Evolutionary conservation across 53 echinoderm and acorn worm genomes (phyloP), one percentile per base, ranked within the genome.

Genomic region (Zoroaster sp.): DNA sequence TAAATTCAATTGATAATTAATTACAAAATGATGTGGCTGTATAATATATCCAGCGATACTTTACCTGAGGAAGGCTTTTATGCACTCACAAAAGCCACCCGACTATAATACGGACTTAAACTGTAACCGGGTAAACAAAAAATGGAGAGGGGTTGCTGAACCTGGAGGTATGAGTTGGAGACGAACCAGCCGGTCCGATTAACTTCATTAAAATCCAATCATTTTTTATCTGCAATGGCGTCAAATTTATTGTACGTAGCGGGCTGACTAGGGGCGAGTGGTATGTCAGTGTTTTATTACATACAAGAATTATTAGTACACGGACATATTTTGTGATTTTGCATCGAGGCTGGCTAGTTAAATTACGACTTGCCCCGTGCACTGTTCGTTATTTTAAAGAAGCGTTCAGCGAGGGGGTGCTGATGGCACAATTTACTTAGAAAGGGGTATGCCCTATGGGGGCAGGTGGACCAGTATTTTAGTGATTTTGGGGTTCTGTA

Each of bases 181-280:
- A 71, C 69, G 30, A 85, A 85, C 85, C 85, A 85, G 85, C 85
- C 85, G 85, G 49, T 35, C 85, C 85, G 85, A 85, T 85, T 85
- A 85, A 85, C 85, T 85, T 85, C 85, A 85, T 85, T 85, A 85
- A 85, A 85, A 85, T 85, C 85, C 85, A 85, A 85, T 85, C 85
- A 85, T 85, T 85, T 85, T 85, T 85, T 85, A 85, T 85, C 85
- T 85, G 85, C 70, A 85, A 70, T 85, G 85, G 85, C 85, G 85
- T 85, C 85, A 85, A 85, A 85, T 85, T 85, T 85, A 85, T 85
- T 85, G 85, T 85, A 85, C 34, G 69, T 49, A 71, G 85, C 71
- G 85, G 85, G 49, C 70, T 85, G 85, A 70, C 85, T 85, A 7
- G 85, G 85, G 85, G 85, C 85, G 35, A 33, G 52, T 70, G 45